These are phyloP conservation scores for Ophion costatus DNA, from an alignment of 2,888 invertebrate species.

Conservation along the genomic window DNA sequence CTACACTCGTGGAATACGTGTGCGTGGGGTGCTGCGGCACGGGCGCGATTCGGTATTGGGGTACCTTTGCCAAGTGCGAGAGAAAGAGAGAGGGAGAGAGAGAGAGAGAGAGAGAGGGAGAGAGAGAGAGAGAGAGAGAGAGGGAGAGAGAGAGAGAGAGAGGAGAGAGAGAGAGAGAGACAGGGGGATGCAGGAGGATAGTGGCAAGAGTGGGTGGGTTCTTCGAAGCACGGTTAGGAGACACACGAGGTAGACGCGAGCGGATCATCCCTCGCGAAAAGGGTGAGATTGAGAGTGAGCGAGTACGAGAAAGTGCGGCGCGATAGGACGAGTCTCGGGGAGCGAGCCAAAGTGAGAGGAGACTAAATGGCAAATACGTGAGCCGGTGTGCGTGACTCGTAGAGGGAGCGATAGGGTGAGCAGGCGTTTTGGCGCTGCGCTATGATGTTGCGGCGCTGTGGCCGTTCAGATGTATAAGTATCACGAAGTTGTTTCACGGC, in stretches of 20 bases:
- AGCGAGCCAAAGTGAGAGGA: slow-evolving; percentile 62
- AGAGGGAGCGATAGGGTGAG: slow-evolving; percentile 58
- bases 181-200: slow-evolving; percentile 36
- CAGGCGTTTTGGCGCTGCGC: slow-evolving; percentile 15
- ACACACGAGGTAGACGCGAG: slow-evolving; percentile 24
- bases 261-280: slow-evolving; percentile 38
- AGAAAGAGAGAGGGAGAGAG: slow-evolving; percentile 41
- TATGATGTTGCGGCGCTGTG: slow-evolving; percentile 24
- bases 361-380: not conserved
- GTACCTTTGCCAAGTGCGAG: slow-evolving; percentile 28
- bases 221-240: slow-evolving; percentile 41
- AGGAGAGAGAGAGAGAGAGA: slow-evolving; percentile 50
- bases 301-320: slow-evolving; percentile 30
- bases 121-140: too few relatives aligned
- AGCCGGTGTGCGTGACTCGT: slow-evolving; percentile 59
- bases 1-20: slow-evolving; percentile 4
- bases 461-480: slow-evolving; percentile 48
- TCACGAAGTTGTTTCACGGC: slow-evolving; percentile 56
- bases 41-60: slow-evolving; percentile 13
- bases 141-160: too few relatives aligned
- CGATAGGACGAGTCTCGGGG: slow-evolving; percentile 46
- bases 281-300: slow-evolving; percentile 58
- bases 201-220: slow-evolving; percentile 55
- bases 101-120: too few relatives aligned
- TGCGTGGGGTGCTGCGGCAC: slow-evolving; percentile 27